phyloP scores from a whole-genome alignment of 2,113 vertebrate species.

The Ciconia stormi region DNA sequence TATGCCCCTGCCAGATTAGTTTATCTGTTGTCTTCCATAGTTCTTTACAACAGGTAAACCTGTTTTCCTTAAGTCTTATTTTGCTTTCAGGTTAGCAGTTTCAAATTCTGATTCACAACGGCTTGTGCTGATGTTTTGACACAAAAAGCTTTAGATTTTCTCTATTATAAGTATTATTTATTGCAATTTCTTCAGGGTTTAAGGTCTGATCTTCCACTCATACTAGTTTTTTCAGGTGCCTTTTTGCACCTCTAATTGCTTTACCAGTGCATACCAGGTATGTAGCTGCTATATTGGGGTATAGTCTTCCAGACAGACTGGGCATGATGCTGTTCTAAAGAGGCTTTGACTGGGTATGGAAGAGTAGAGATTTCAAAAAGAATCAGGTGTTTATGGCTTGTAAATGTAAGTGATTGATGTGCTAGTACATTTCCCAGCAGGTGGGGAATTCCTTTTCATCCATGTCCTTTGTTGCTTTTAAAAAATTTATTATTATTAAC shows the following conservation, averaged over 20 bases:
- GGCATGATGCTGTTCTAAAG: background rate
- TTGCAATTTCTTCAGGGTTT: background rate
- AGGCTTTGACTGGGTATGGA: background rate
- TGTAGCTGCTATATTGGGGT: background rate
- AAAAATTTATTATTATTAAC: background rate
- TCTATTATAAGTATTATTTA: background rate
- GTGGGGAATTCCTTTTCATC: background rate
- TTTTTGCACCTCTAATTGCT: background rate
- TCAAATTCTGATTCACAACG: background rate
- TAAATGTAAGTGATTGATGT: background rate
- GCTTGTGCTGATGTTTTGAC: background rate
- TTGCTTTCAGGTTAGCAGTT: background rate
- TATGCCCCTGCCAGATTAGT: background rate
- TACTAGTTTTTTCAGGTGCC: background rate
- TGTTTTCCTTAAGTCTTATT: background rate
- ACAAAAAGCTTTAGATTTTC: background rate
- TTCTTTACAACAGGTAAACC: background rate
- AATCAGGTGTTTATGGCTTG: background rate
- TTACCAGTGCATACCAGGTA: background rate
- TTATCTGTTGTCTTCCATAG: background rate
- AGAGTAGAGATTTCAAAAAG: background rate
- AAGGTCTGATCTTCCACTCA: background rate
- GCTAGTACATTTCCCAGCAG: background rate
- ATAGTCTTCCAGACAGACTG: background rate
- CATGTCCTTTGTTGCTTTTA: background rate